Conservation (phyloP, 2,888 invertebrate species). For the Acleris literana region DNA sequence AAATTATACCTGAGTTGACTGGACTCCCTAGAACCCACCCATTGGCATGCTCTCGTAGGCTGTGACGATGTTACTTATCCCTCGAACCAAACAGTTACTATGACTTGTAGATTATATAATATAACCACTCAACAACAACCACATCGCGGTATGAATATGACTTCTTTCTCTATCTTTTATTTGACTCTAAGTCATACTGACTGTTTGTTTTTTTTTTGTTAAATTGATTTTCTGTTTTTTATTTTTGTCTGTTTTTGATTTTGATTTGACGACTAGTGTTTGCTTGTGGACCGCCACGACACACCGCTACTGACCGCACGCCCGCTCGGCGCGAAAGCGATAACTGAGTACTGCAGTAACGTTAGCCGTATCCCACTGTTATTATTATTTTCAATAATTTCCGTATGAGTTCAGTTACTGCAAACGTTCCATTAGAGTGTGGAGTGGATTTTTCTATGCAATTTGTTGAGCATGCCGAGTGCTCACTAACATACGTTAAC, state of each 20-base stretch:
- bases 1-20: slow-evolving; percentile 64
- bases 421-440: slow-evolving; percentile 78
- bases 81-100: slow-evolving; percentile 80
- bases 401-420: slow-evolving; percentile 75
- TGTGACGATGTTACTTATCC: slow-evolving; percentile 81
- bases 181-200: slow-evolving; percentile 82
- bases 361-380: slow-evolving; percentile 46
- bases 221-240: slow-evolving; percentile 55
- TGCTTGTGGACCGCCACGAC: slow-evolving; percentile 81
- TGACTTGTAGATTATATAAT: slow-evolving; percentile 56
- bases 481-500: slow-evolving; percentile 71
- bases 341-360: slow-evolving; percentile 73
- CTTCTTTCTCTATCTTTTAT: slow-evolving; percentile 77
- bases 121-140: slow-evolving; percentile 66
- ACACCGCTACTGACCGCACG: slow-evolving; percentile 67
- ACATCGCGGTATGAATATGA: slow-evolving; percentile 80
- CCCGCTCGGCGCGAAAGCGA: slow-evolving; percentile 56
- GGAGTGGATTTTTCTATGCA: slow-evolving; percentile 75
- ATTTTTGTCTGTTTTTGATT: slow-evolving; percentile 55
- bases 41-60: slow-evolving; percentile 80
- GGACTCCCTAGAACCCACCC: slow-evolving; percentile 59
- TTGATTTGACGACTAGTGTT: slow-evolving; percentile 71
- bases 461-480: slow-evolving; percentile 70
- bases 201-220: slow-evolving; percentile 78
- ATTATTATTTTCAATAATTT: slow-evolving; percentile 60